Evolutionary conservation across 2,797 vertebrate species (phyloP), one percentile per base, ranked within the genome.

Genomic region (Otolemur crassicaudatus): DNA sequence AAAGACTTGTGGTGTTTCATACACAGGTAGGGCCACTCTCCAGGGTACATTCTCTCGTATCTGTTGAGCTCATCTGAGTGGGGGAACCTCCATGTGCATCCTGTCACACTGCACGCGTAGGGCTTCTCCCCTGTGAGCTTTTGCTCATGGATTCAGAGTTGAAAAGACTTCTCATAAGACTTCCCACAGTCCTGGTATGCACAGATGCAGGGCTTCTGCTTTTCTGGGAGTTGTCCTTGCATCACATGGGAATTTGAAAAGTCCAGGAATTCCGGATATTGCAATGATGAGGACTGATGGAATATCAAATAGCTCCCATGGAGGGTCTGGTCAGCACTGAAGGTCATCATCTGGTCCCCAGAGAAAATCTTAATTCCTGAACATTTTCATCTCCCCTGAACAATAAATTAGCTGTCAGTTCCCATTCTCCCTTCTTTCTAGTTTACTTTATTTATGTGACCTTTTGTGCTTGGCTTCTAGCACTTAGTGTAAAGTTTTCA

Each of bases 31-130:
- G 98, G 98, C 65, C 96, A 97, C n/a, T 98, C 37, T 0, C 98
- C 97, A 0, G 91, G 98, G 96, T 99, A 98, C 37, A 92, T 98
- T 34, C 95, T 98, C 70, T 95, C 97, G 97, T 99, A 98, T 14
- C 98, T 96, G 40, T 40, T 97, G 25, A 99, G 98, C 79, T 98
- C 98, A 7, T 98, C 97, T 0, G 97, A 98, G 19, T 97, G 95
- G 58, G 94, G 95, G 2, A 99, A 99, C 97, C 97, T 97, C 98
- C 82, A 91, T 0, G 8, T 14, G 43, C 97, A 98, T 34, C 81
- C 63, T 0, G 6, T 17, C 40, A 34, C 5, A 0, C 34, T 0
- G 6, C 87, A 96, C 2, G 14, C 8, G 4, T 93, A 92, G 25
- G 96, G 94, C 67, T 85, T 98, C 40, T 96, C 92, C 0, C 97